Evolutionary conservation across 2,888 invertebrate species (phyloP).

Genomic region (Linnaemya vulpina): DNA sequence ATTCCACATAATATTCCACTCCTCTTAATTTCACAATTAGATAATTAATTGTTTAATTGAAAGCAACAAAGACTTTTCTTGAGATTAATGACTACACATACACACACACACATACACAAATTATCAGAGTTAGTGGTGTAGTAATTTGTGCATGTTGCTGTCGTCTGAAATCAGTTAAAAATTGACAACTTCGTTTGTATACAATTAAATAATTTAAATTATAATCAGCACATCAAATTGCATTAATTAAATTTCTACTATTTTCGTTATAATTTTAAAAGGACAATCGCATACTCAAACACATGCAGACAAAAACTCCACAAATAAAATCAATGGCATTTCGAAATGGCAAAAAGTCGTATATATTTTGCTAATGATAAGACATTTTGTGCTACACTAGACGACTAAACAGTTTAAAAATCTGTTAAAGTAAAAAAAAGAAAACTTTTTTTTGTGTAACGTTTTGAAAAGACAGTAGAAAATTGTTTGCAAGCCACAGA

Average conservation of each 20-base stretch:
- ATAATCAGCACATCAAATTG: neutral
- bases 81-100: no score
- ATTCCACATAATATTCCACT: no score
- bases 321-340: conserved; percentile 42
- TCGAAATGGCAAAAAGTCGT: conserved; percentile 33
- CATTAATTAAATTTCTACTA: neutral
- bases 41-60: no score
- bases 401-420: conserved; percentile 52
- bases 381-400: conserved; percentile 11
- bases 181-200: no score
- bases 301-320: neutral
- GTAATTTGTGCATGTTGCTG: no score
- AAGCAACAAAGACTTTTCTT: no score
- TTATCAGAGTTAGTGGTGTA: no score
- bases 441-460: conserved; percentile 31
- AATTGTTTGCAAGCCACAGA: conserved; percentile 6
- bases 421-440: conserved; percentile 29
- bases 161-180: no score
- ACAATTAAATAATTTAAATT: neutral
- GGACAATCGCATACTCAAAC: no score
- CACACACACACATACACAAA: no score
- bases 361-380: conserved; percentile 14
- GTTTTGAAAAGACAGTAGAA: neutral
- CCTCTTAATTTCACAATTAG: no score
- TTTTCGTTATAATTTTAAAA: neutral